These are phyloP conservation scores for Galleria mellonella DNA, from an alignment of 1,140 invertebrate genomes.

Conservation along the genomic window DNA sequence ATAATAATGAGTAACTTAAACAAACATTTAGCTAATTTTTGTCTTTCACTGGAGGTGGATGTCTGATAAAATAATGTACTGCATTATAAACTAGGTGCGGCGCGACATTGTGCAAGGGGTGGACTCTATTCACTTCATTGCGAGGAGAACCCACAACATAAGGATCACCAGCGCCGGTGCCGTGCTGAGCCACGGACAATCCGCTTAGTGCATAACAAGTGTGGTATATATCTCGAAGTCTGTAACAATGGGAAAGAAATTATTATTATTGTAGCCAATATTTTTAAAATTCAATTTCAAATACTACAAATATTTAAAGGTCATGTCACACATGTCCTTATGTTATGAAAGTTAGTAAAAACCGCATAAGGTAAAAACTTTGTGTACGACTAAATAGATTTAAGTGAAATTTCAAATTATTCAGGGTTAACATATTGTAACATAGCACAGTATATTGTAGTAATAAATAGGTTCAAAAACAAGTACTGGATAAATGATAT, in stretches of 20 bases:
- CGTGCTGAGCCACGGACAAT: constrained; percentile 94
- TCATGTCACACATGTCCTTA: too few relatives aligned
- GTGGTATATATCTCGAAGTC: constrained; percentile 93
- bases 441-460: too few relatives aligned
- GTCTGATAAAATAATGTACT: constrained; percentile 61
- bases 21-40: constrained; percentile 26
- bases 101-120: constrained; percentile 67
- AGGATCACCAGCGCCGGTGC: constrained; percentile 73
- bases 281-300: too few relatives aligned
- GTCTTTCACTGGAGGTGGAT: constrained; percentile 58
- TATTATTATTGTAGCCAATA: background rate
- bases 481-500: too few relatives aligned
- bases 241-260: constrained; percentile 64
- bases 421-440: too few relatives aligned
- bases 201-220: constrained; percentile 97
- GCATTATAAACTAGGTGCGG: constrained; percentile 67
- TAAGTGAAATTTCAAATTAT: too few relatives aligned
- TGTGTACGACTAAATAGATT: too few relatives aligned
- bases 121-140: constrained; percentile 64
- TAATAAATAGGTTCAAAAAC: too few relatives aligned
- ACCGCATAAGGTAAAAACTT: too few relatives aligned
- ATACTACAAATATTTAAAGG: too few relatives aligned
- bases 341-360: background rate
- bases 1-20: too few relatives aligned
- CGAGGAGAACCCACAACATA: constrained; percentile 47